Conservation (phyloP, 2,888 invertebrate genomes). For the Hemicrepidius hirtus region DNA sequence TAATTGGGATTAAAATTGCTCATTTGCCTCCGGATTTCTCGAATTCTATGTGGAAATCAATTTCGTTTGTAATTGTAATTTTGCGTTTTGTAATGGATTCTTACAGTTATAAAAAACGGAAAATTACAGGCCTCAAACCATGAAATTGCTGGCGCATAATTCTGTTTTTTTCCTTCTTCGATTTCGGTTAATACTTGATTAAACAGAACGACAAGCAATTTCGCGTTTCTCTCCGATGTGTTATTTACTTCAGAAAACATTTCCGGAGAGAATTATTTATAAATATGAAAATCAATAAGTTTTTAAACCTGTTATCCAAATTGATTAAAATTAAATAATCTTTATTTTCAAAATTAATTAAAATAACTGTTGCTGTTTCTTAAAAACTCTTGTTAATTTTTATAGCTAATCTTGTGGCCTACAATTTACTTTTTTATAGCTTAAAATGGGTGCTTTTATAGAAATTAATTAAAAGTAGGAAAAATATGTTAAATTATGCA, state of each 20-base stretch:
- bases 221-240: conserved; percentile 8
- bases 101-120: conserved; percentile 35
- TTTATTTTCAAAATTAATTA: neutral
- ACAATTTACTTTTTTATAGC: too few species aligned
- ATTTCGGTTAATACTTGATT: conserved; percentile 43
- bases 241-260: conserved; percentile 11
- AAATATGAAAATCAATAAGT: too few species aligned
- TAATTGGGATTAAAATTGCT: conserved; percentile 61
- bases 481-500: neutral
- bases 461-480: too few species aligned
- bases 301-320: too few species aligned
- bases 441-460: too few species aligned
- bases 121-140: conserved; percentile 42
- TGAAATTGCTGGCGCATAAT: conserved; percentile 36
- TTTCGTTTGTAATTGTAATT: conserved; percentile 56
- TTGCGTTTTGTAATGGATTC: conserved; percentile 47
- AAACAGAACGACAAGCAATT: conserved; percentile 39
- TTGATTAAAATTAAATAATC: too few species aligned
- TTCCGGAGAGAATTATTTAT: neutral
- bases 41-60: conserved; percentile 55
- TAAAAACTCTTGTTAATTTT: neutral
- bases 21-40: conserved; percentile 56
- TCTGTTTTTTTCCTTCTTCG: conserved; percentile 35
- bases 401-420: too few species aligned
- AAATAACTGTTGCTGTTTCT: neutral